phyloP scores from a whole-genome alignment of 2,797 vertebrate species.

The Luscinia megarhynchos region DNA sequence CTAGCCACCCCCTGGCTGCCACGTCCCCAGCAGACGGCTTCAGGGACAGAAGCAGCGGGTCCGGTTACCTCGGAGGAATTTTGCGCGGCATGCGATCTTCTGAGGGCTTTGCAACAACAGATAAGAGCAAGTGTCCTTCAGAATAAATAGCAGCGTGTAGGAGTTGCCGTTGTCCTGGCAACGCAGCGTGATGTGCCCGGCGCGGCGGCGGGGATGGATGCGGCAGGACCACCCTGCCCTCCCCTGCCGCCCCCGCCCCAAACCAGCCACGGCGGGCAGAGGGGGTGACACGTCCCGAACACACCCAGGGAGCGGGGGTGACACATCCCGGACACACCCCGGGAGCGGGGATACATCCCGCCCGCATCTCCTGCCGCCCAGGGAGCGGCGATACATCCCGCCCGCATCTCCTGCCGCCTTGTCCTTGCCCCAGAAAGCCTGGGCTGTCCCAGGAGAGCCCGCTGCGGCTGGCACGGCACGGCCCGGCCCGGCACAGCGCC shows the following conservation, averaged over 20 bases:
- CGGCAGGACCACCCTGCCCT: background rate
- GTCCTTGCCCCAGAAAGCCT: background rate
- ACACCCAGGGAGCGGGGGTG: background rate
- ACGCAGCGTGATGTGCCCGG: conserved; percentile 58
- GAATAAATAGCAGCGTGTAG: conserved; percentile 67
- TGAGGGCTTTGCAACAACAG: conserved; percentile 54
- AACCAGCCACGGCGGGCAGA: fast-evolving
- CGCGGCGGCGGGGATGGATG: conserved; percentile 3
- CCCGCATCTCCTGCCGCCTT: background rate
- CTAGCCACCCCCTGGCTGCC: background rate
- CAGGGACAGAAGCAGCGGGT: background rate
- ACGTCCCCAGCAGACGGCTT: fast-evolving
- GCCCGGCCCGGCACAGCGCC: background rate
- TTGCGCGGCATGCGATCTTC: conserved; percentile 6
- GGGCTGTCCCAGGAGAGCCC: background rate
- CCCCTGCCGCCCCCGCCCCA: background rate
- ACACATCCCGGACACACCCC: too few species aligned
- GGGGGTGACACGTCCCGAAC: fast-evolving
- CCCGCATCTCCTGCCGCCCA: too few species aligned
- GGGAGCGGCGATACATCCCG: too few species aligned
- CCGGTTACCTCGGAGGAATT: background rate
- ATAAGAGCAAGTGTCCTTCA: conserved; percentile 66
- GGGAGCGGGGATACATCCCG: too few species aligned
- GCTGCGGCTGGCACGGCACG: background rate
- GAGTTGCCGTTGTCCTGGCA: conserved; percentile 77